These are phyloP conservation scores for Gnathonemus longibarbis DNA, from an alignment of 2,113 vertebrate species.

Conservation along the genomic window DNA sequence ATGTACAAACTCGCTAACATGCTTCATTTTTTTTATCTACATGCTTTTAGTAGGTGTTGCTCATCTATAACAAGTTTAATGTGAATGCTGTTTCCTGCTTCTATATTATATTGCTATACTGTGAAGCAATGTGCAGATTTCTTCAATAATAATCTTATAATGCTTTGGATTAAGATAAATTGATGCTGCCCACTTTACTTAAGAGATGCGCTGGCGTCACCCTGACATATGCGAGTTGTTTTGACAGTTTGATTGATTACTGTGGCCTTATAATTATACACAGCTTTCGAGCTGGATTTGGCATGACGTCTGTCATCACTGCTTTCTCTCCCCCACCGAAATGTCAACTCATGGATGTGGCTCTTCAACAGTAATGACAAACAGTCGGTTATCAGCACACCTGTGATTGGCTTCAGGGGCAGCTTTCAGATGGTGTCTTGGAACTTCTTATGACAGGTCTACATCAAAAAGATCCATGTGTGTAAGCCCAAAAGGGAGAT, in stretches of 20 bases:
- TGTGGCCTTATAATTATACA: not conserved
- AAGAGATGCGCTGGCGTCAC: not conserved
- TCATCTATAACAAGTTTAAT: not conserved
- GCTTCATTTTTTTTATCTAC: not conserved
- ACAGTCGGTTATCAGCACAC: conserved; percentile 16
- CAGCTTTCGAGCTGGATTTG: not conserved
- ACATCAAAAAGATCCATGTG: not conserved
- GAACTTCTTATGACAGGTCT: not conserved
- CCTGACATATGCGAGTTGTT: not conserved
- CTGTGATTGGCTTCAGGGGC: not conserved
- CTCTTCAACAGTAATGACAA: conserved; percentile 5
- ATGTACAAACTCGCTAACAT: not conserved
- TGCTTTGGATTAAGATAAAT: not conserved
- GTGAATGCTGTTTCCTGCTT: not conserved
- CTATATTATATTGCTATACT: not conserved
- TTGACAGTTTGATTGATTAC: conserved; percentile 3
- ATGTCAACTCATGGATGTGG: not conserved
- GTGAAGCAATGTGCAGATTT: conserved; percentile 47
- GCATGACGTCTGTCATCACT: conserved; percentile 4
- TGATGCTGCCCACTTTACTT: not conserved
- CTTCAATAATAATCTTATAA: not conserved
- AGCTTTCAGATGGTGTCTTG: not conserved
- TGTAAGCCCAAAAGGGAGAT: not conserved
- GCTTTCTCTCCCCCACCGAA: not conserved
- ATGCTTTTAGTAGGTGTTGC: not conserved